Conservation (phyloP, 2,888 invertebrate genomes). For the Calliphora vomitoria region DNA sequence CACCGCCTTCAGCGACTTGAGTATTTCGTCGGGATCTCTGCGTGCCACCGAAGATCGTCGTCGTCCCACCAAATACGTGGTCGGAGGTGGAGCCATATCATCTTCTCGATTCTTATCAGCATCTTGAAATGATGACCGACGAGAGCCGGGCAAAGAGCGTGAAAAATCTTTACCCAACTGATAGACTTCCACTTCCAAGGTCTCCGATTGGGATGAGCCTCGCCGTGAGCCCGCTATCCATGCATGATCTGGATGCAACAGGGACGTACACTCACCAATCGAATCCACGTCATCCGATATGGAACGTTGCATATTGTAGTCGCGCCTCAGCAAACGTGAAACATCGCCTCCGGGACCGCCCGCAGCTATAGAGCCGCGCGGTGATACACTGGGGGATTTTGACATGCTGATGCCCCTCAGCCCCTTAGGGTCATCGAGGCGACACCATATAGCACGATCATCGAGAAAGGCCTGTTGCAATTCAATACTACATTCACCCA, state of each 20-base stretch:
- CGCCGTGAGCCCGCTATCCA: conserved; percentile 91
- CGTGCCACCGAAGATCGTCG: conserved; percentile 93
- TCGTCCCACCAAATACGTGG: conserved; percentile 88
- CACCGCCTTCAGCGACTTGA: conserved; percentile 92
- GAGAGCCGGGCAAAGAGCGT: conserved; percentile 92
- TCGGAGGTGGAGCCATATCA: conserved; percentile 85
- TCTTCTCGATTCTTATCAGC: conserved; percentile 87
- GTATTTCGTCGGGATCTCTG: conserved; percentile 93
- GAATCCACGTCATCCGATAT: conserved; percentile 91
- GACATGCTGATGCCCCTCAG: conserved; percentile 86
- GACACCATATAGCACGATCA: conserved; percentile 95
- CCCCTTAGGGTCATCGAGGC: conserved; percentile 91
- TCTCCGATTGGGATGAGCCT: conserved; percentile 95
- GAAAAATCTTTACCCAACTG: conserved; percentile 94
- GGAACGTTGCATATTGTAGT: conserved; percentile 91
- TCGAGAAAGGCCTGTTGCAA: conserved; percentile 91
- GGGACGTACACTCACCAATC: conserved; percentile 90
- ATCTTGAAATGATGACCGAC: conserved; percentile 92
- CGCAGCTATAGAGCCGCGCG: conserved; percentile 89
- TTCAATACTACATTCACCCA: conserved; percentile 91
- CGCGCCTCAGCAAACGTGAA: conserved; percentile 88
- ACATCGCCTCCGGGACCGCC: conserved; percentile 86
- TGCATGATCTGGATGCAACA: conserved; percentile 94
- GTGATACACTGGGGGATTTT: conserved; percentile 91
- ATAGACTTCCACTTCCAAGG: conserved; percentile 93